Percentiles rank a stretch among this genome's conserved stretches.
These are phyloP conservation scores for Polietes domitor DNA, from an alignment of 2,888 invertebrate genomes.

Conservation along the genomic window DNA sequence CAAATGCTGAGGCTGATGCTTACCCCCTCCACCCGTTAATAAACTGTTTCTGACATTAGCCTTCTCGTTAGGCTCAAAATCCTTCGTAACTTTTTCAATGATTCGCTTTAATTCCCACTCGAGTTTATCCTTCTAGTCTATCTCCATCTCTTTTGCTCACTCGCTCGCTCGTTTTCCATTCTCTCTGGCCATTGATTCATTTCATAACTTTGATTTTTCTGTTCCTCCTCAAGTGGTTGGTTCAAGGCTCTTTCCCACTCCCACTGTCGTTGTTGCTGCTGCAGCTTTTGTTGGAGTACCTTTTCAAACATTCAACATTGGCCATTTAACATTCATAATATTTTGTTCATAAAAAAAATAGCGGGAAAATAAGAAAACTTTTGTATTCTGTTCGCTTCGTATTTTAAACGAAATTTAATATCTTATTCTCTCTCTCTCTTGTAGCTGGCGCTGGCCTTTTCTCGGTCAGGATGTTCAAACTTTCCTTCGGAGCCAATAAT, in stretches of 20 bases:
- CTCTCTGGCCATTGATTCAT: background rate
- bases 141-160: too few species aligned
- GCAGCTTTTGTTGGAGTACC: background rate
- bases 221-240: background rate
- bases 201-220: conserved; percentile 6
- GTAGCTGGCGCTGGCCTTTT: too few species aligned
- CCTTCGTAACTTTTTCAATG: background rate
- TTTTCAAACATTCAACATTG: background rate
- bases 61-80: background rate
- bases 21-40: background rate
- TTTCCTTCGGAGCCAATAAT: conserved; percentile 22
- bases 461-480: background rate
- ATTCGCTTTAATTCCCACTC: background rate
- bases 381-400: background rate
- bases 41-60: background rate
- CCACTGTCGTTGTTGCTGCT: background rate
- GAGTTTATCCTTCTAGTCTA: background rate
- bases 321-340: background rate
- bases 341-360: conserved; percentile 7
- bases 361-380: background rate
- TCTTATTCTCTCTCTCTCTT: background rate
- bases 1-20: too few species aligned
- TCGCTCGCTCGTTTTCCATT: too few species aligned
- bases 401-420: conserved; percentile 18
- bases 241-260: conserved; percentile 2